Percentiles rank a stretch among this genome's conserved stretches.
Conservation (phyloP, 2,888 invertebrate species). For the Ochlodes sylvanus region DNA sequence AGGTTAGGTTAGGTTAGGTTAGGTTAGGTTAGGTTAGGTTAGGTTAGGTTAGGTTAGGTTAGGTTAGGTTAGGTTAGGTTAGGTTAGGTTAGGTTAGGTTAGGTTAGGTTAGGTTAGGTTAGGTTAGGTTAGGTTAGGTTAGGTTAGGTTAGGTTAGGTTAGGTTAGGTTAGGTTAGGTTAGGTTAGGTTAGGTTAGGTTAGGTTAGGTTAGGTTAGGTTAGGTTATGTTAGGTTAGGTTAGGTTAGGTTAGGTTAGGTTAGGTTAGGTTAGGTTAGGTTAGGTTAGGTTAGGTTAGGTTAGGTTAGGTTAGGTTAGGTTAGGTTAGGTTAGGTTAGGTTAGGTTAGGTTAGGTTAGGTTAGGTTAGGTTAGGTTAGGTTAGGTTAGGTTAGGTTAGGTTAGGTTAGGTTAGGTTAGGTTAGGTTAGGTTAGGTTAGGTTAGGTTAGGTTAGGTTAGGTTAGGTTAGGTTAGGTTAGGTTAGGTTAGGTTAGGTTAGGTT, state of each 20-base stretch:
- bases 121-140: constrained; percentile 27
- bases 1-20: constrained; percentile 43
- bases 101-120: constrained; percentile 14
- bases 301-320: constrained; percentile 17
- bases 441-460: too few species aligned
- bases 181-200: constrained; percentile 18
- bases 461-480: too few species aligned
- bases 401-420: constrained; percentile 32
- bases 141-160: constrained; percentile 22
- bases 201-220: constrained; percentile 20
- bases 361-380: constrained; percentile 37
- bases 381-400: constrained; percentile 32
- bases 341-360: constrained; percentile 39
- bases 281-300: constrained; percentile 20
- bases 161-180: constrained; percentile 22
- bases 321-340: constrained; percentile 22
- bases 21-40: constrained; percentile 41
- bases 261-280: constrained; percentile 4
- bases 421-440: constrained; percentile 29
- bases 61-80: constrained; percentile 7
- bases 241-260: constrained; percentile 19
- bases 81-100: constrained; percentile 18
- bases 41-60: constrained; percentile 20
- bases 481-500: too few species aligned
- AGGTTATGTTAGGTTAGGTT: too few species aligned